A percentile compares a stretch with the other conserved stretches of the same genome.
phyloP scores from a whole-genome alignment of 1,140 invertebrate species.

The Heliconius hermathena region DNA sequence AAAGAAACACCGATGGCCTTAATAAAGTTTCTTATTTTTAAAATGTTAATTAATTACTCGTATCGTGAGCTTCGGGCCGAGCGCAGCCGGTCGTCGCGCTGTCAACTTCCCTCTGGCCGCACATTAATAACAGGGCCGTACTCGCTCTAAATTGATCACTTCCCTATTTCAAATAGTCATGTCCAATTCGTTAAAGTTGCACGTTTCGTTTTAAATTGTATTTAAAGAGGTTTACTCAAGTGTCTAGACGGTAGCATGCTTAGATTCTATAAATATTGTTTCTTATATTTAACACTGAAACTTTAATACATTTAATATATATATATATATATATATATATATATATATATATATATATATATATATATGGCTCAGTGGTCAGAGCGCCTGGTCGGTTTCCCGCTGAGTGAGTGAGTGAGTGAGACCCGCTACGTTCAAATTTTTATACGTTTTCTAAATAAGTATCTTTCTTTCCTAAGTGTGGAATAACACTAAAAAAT shows the following conservation, averaged over 20 bases:
- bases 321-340: too few relatives aligned
- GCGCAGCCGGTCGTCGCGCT: conserved; percentile 38
- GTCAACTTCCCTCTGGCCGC: conserved; percentile 49
- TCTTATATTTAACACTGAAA: neutral
- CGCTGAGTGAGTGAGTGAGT: too few relatives aligned
- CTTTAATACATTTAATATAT: too few relatives aligned
- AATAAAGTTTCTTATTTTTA: conserved; percentile 11
- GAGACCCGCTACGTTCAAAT: too few relatives aligned
- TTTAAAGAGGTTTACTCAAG: neutral
- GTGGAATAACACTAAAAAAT: too few relatives aligned
- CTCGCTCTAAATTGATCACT: conserved; percentile 67
- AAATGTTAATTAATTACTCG: conserved; percentile 13
- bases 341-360: too few relatives aligned
- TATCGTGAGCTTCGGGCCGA: conserved; percentile 13
- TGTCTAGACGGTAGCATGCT: neutral
- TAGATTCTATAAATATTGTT: neutral
- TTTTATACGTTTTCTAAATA: too few relatives aligned
- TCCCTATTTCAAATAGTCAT: conserved; percentile 42
- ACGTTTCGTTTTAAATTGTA: conserved; percentile 6
- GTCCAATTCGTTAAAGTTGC: conserved; percentile 21
- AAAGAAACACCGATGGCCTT: conserved; percentile 2
- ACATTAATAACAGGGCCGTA: conserved; percentile 60
- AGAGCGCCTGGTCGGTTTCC: too few relatives aligned
- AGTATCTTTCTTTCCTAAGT: too few relatives aligned
- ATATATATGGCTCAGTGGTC: too few relatives aligned